These are phyloP conservation scores for Temnothorax ravouxi DNA, from an alignment of 2,888 invertebrate species.

Conservation along the genomic window DNA sequence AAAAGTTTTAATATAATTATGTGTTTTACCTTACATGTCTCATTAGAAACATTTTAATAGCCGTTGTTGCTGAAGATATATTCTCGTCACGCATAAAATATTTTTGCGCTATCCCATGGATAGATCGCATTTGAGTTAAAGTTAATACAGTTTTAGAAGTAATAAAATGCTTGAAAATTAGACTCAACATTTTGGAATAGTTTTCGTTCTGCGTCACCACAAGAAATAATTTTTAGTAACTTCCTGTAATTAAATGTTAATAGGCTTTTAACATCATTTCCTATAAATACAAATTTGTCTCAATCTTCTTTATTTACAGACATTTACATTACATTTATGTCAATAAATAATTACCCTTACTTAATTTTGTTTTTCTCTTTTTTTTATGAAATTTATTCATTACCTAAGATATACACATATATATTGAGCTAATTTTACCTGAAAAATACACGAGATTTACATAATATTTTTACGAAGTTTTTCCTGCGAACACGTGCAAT, in stretches of 20 bases:
- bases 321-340: not conserved
- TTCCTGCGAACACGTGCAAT: not conserved
- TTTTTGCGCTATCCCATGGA: not conserved
- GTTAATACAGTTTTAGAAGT: not conserved
- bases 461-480: constrained; percentile 7
- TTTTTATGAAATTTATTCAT: not conserved
- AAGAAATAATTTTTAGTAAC: not conserved
- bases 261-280: constrained; percentile 2
- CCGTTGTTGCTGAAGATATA: not conserved
- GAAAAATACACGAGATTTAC: not conserved
- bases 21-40: constrained; percentile 12
- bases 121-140: constrained; percentile 11
- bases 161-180: not conserved
- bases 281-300: not conserved
- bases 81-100: not conserved
- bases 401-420: not conserved
- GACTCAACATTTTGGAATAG: constrained; percentile 8
- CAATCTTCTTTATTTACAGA: not conserved
- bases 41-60: constrained; percentile 12
- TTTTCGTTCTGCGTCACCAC: not conserved
- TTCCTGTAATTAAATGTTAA: not conserved
- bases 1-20: not conserved
- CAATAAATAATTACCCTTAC: too few species aligned
- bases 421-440: not conserved
- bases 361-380: not conserved